Percentiles rank a stretch among this genome's conserved stretches.
Evolutionary conservation across 2,113 vertebrate genomes (phyloP).

Genomic region (Cyphomyrus plagiostoma): DNA sequence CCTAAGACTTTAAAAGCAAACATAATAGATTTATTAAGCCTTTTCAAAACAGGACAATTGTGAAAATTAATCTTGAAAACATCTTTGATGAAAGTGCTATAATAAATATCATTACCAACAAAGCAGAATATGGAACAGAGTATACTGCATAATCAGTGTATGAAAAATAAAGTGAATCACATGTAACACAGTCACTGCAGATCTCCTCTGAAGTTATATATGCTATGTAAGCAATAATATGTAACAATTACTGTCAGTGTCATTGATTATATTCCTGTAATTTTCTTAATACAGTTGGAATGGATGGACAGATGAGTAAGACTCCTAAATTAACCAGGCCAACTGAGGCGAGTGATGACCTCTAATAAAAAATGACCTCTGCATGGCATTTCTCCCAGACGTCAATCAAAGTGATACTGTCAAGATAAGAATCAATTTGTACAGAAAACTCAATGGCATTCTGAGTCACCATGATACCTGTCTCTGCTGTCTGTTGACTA

Average conservation of each 20-base stretch:
- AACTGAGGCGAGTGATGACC: background rate
- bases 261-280: background rate
- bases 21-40: conserved; percentile 51
- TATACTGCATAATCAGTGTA: conserved; percentile 28
- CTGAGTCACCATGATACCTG: background rate
- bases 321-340: background rate
- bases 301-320: background rate
- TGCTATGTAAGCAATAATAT: background rate
- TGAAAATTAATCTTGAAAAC: conserved; percentile 49
- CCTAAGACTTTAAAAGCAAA: conserved; percentile 48
- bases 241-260: background rate
- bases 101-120: conserved; percentile 41
- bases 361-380: background rate
- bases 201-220: background rate
- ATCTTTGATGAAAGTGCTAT: conserved; percentile 54
- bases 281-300: background rate
- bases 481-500: background rate
- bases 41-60: conserved; percentile 59
- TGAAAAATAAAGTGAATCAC: background rate
- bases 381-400: background rate
- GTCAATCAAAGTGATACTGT: conserved; percentile 9
- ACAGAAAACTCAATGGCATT: conserved; percentile 5
- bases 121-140: conserved; percentile 39
- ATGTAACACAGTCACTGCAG: background rate
- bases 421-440: conserved; percentile 18